Evolutionary conservation across 2,113 vertebrate genomes (phyloP).

Genomic region (Sinocyclocheilus maitianheensis): DNA sequence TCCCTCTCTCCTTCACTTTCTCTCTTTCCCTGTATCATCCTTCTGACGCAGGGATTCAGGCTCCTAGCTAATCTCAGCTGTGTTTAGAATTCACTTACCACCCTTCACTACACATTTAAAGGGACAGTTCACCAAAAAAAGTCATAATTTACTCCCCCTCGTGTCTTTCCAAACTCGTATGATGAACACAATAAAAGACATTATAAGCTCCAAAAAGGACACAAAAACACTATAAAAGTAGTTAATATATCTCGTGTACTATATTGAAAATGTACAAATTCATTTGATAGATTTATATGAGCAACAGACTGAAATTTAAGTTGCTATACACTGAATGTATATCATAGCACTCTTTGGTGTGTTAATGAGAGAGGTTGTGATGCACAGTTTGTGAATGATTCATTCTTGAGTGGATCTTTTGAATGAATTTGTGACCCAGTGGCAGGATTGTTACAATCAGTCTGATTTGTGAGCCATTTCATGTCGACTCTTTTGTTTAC

Average conservation of each 20-base stretch:
- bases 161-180: background rate
- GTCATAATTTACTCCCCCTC: background rate
- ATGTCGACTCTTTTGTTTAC: background rate
- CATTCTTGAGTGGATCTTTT: background rate
- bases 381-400: background rate
- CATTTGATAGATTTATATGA: background rate
- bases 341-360: background rate
- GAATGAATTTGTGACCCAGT: background rate
- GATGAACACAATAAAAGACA: background rate
- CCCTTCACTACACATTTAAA: slow-evolving; percentile 14
- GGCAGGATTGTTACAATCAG: background rate
- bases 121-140: background rate
- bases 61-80: slow-evolving; percentile 35
- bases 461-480: background rate
- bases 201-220: background rate
- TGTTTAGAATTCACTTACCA: background rate
- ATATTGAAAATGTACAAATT: background rate
- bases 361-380: background rate
- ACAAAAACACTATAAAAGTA: background rate
- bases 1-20: slow-evolving; percentile 45
- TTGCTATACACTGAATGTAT: background rate
- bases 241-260: background rate
- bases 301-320: background rate
- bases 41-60: slow-evolving; percentile 49
- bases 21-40: slow-evolving; percentile 51